phyloP scores from a whole-genome alignment of 2,888 invertebrate genomes.

The Stenchaetothrips biformis region DNA sequence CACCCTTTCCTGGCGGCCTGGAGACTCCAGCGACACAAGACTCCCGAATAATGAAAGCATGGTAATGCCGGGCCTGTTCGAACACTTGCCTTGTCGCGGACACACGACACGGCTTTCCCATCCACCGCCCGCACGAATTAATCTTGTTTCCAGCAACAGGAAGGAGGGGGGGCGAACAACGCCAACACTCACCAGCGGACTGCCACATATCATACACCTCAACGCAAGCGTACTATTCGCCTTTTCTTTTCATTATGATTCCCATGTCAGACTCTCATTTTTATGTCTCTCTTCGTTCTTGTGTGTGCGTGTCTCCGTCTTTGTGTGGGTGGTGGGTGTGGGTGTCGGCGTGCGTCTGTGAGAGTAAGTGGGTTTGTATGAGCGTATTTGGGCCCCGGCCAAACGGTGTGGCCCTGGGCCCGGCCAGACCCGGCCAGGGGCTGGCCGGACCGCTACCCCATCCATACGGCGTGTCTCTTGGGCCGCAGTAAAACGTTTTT shows the following conservation, averaged over 20 bases:
- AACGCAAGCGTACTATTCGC: no score
- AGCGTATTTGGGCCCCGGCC: background rate
- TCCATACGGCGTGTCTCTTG: constrained; percentile 1
- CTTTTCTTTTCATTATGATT: no score
- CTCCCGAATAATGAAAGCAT: no score
- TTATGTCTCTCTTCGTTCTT: no score
- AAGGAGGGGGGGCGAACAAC: background rate
- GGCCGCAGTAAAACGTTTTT: constrained; percentile 6
- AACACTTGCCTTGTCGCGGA: background rate
- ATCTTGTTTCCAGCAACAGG: constrained; percentile 17
- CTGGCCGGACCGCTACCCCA: background rate
- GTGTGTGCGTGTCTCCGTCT: no score
- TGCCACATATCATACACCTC: no score
- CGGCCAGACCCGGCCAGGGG: background rate
- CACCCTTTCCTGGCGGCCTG: no score
- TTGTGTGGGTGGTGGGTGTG: background rate
- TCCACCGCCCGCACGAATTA: background rate
- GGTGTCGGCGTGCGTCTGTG: background rate
- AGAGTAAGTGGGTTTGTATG: constrained; percentile 8
- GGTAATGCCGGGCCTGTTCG: no score
- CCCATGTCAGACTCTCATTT: no score
- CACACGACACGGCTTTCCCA: background rate
- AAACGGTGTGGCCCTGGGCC: background rate
- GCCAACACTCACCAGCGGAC: no score
- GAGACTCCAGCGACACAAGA: no score